phyloP scores from a whole-genome alignment of 2,113 vertebrate genomes.

The Promerops cafer region DNA sequence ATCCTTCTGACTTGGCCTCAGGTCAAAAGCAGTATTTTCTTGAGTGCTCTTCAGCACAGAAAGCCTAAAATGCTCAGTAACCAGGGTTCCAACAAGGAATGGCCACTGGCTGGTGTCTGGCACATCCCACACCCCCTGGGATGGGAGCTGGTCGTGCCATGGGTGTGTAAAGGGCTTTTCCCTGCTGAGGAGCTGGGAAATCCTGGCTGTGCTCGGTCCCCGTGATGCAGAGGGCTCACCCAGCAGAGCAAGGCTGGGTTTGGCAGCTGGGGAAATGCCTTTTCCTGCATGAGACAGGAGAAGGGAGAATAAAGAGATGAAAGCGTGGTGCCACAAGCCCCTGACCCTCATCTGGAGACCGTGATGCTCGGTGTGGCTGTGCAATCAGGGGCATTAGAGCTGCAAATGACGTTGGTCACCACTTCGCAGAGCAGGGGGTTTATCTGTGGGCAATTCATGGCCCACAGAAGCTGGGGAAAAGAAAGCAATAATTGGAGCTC shows the following conservation, averaged over 20 bases:
- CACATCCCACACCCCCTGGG: fast-evolving
- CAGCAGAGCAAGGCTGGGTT: not conserved
- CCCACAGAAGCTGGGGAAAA: not conserved
- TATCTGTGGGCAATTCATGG: conserved; percentile 30
- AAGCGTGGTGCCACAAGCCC: not conserved
- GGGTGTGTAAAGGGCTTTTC: not conserved
- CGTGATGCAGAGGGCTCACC: fast-evolving
- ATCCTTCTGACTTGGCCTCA: no score
- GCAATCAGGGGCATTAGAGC: not conserved
- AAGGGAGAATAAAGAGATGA: not conserved
- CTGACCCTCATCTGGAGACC: not conserved
- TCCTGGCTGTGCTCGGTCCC: fast-evolving
- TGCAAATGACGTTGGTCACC: not conserved
- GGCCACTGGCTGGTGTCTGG: fast-evolving
- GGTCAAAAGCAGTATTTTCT: no score
- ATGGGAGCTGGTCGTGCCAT: fast-evolving
- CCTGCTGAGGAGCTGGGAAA: not conserved
- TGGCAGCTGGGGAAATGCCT: not conserved
- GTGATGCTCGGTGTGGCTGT: fast-evolving
- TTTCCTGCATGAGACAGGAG: not conserved
- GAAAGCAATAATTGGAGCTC: conserved; percentile 28
- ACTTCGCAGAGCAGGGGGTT: not conserved
- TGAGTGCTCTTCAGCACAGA: no score
- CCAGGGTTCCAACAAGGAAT: no score
- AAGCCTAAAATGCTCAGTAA: no score